A percentile compares a stretch with the other conserved stretches of the same genome.
Conservation (phyloP, 2,888 invertebrate genomes). For the Incurvaria masculella region DNA sequence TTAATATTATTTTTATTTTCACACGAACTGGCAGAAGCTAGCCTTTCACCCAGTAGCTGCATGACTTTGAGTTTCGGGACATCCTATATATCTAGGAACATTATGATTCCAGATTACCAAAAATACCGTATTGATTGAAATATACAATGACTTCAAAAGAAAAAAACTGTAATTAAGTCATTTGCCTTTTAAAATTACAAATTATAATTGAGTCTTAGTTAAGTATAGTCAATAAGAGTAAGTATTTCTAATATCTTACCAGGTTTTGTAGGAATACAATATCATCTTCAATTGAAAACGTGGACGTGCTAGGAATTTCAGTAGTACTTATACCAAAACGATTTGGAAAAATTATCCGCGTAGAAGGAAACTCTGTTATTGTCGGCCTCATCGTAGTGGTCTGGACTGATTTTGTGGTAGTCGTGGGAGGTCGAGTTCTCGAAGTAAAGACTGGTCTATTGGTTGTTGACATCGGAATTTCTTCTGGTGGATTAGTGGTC, state of each 20-base stretch:
- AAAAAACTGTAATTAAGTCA: too few species aligned
- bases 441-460: background rate
- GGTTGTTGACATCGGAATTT: background rate
- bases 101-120: too few species aligned
- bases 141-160: too few species aligned
- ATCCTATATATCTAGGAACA: too few species aligned
- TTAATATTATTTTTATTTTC: too few species aligned
- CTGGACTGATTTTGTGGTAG: conserved; percentile 21
- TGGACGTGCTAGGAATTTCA: conserved; percentile 42
- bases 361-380: conserved; percentile 25
- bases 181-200: background rate
- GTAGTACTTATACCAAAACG: conserved; percentile 24
- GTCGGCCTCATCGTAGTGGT: conserved; percentile 19
- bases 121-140: too few species aligned
- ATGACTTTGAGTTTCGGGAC: too few species aligned
- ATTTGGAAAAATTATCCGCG: conserved; percentile 3
- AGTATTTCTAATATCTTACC: conserved; percentile 33
- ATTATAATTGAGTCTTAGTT: background rate
- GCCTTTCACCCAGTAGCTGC: too few species aligned
- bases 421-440: conserved; percentile 15
- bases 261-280: conserved; percentile 58
- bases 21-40: too few species aligned
- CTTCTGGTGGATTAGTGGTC: background rate
- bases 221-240: conserved; percentile 2
- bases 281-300: conserved; percentile 54